Evolutionary conservation across 92 coral and sea anemone species (phyloP).

Genomic region (Parazoanthus swiftii): DNA sequence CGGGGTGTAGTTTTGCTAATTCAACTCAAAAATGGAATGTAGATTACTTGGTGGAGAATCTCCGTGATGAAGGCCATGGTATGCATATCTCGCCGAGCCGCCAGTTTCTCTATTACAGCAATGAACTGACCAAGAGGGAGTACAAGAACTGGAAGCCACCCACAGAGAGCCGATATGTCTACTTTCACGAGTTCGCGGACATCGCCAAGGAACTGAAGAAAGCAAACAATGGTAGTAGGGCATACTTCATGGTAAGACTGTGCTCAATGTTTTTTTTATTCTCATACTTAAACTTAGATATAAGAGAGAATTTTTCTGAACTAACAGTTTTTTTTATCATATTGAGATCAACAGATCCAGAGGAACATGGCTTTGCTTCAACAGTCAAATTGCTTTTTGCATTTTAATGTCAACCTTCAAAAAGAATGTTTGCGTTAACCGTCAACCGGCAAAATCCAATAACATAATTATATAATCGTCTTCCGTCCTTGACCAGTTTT

Average conservation of each 20-base stretch:
- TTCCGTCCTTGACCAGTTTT: too few relatives aligned
- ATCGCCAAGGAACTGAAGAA: constrained; percentile 8
- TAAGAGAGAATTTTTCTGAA: too few relatives aligned
- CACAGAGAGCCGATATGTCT: constrained; percentile 16
- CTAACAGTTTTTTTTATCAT: too few relatives aligned
- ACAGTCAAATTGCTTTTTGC: too few relatives aligned
- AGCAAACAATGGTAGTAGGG: constrained; percentile 31
- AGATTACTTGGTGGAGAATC: constrained; percentile 70
- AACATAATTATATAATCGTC: too few relatives aligned
- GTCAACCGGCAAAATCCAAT: too few relatives aligned
- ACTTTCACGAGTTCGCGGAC: constrained; percentile 37
- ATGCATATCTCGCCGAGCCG: constrained; percentile 58
- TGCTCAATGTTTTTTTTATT: too few relatives aligned
- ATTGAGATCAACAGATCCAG: too few relatives aligned
- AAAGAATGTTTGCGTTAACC: too few relatives aligned
- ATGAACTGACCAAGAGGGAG: not conserved
- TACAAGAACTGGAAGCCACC: constrained; percentile 39
- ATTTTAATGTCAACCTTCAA: too few relatives aligned
- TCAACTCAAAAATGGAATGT: constrained; percentile 82
- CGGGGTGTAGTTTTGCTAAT: constrained; percentile 76
- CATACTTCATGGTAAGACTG: constrained; percentile 24
- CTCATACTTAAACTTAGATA: too few relatives aligned
- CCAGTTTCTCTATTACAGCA: constrained; percentile 35
- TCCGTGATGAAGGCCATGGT: constrained; percentile 79
- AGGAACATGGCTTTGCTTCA: too few relatives aligned